Percentiles rank a stretch among this genome's conserved stretches.
These are phyloP conservation scores for Cochlearius cochlearius DNA, from an alignment of 2,113 vertebrate species.

Conservation along the genomic window DNA sequence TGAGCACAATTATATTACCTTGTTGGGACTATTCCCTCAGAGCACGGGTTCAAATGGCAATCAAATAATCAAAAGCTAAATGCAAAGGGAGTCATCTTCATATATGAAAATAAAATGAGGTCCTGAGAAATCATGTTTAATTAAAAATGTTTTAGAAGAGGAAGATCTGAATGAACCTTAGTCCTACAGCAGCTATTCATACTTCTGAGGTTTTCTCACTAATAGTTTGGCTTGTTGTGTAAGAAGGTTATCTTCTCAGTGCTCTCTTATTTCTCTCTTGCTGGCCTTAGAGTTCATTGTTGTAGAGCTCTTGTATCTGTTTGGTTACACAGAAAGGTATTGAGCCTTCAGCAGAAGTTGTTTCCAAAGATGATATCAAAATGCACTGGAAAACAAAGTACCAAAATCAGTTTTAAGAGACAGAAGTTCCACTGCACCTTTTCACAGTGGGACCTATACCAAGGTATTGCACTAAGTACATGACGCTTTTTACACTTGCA, in stretches of 20 bases:
- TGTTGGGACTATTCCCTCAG: background rate
- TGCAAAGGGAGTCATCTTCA: background rate
- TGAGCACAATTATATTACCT: background rate
- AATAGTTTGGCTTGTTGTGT: background rate
- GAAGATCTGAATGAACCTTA: background rate
- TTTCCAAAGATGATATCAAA: background rate
- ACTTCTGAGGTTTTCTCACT: background rate
- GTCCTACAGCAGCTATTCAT: background rate
- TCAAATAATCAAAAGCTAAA: background rate
- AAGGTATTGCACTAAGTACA: background rate
- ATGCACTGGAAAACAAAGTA: background rate
- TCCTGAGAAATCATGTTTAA: background rate
- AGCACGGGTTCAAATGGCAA: background rate
- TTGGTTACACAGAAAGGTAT: background rate
- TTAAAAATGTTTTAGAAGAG: background rate
- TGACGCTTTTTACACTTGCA: background rate
- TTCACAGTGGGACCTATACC: background rate
- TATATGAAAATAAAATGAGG: background rate
- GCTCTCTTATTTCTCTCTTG: background rate
- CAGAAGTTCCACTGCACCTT: background rate
- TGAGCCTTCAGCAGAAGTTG: background rate
- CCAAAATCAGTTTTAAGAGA: background rate
- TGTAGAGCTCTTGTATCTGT: background rate
- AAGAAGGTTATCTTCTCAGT: background rate
- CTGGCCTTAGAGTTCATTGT: background rate